Evolutionary conservation across 2,888 invertebrate species (phyloP).

Genomic region (Caenorhabditis afra): DNA sequence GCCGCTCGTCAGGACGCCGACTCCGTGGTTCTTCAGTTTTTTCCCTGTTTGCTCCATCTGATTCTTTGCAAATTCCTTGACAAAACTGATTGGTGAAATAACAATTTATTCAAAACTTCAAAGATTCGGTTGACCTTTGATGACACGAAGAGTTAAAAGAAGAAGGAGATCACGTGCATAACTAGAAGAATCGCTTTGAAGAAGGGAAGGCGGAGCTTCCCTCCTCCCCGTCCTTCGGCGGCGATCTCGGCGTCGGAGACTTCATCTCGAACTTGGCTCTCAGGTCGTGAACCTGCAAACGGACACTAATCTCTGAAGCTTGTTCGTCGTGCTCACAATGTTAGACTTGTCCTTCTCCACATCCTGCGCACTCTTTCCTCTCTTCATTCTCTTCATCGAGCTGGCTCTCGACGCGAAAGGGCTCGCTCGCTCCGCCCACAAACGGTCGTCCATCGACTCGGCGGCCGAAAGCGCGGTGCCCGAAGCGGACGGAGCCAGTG

Average conservation of each 20-base stretch:
- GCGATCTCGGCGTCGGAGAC: conserved; percentile 41
- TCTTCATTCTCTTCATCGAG: conserved; percentile 46
- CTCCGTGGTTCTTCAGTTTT: conserved; percentile 43
- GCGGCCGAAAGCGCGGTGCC: conserved; percentile 28
- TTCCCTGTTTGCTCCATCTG: conserved; percentile 32
- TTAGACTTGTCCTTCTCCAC: conserved; percentile 44
- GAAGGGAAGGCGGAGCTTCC: conserved; percentile 32
- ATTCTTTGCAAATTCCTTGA: conserved; percentile 22
- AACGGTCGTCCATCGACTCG: conserved; percentile 53
- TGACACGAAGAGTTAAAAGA: background rate
- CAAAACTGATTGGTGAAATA: conserved; percentile 10
- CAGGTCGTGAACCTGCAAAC: conserved; percentile 52
- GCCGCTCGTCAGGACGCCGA: conserved; percentile 66
- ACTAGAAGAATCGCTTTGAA: conserved; percentile 28
- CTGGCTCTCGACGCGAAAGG: conserved; percentile 45
- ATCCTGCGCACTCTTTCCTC: conserved; percentile 20
- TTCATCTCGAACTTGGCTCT: conserved; percentile 56
- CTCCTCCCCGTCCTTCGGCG: conserved; percentile 35
- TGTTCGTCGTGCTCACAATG: conserved; percentile 24
- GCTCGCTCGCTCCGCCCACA: conserved; percentile 44
- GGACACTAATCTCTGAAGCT: background rate
- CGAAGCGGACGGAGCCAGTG: conserved; percentile 20
- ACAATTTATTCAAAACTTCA: conserved; percentile 23
- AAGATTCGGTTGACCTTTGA: background rate
- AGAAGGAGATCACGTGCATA: background rate